Base-by-base conservation (phyloP, 2,888 invertebrate genomes). In the Drosophila demipolita region DNA sequence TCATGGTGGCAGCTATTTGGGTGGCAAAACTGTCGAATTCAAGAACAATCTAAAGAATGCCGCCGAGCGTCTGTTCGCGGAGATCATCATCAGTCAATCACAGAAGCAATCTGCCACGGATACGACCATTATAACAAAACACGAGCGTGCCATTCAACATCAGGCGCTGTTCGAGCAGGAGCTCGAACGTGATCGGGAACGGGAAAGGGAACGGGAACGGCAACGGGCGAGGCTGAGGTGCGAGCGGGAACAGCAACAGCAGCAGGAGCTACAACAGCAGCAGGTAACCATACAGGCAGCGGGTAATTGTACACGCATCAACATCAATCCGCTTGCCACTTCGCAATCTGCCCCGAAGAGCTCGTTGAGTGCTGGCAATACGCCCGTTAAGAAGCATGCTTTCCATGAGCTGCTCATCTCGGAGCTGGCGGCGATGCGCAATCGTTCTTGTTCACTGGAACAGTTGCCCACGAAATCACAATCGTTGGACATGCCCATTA, bases 371-470 rank as follows among this genome's bases (percentile, higher is more conserved):
- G 85, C 87, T 42, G 91, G 89, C n/a, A 90, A 90, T 58, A 83
- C 90, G 11, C 89, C 91, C 1, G 92, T 92, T 40, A 93, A 92
- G 86, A 92, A 93, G 79, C 91, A 92, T 42, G 91, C 92, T 50
- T 93, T 93, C 91, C 96, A 96, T 90, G 96, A 96, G 93, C 94
- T 96, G 93, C 94, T 96, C 84, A 96, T 96, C 85, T 95, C 95
- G 73, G 96, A 96, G 91, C 90, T 96, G 91, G 95, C 96, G 83
- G 95, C 94, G 63, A 96, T 96, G 96, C 94, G 95, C 67, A 91
- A 89, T 63, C 80, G 89, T 68, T 92, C 92, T 50, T 89, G 90
- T 66, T 92, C 92, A 1, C 78, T 93, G 83, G 92, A 92, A 70
- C 91, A 91, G 75, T 79, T 92, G 87, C 90, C 90, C 55, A 89